These are phyloP conservation scores for Paramisgurnus dabryanus DNA, from an alignment of 2,113 vertebrate species.

Conservation along the genomic window DNA sequence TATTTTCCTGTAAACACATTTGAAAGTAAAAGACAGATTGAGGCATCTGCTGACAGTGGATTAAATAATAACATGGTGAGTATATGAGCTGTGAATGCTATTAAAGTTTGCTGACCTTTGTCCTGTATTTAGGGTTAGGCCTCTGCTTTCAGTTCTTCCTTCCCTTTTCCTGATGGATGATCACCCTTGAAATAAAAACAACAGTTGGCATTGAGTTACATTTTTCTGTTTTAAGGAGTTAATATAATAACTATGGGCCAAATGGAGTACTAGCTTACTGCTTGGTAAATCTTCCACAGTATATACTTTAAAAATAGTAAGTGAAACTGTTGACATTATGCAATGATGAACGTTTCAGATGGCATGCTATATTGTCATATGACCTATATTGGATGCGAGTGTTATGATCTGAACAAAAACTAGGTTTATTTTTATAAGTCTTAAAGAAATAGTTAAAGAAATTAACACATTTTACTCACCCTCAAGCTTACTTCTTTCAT, in stretches of 20 bases:
- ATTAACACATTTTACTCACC: no score
- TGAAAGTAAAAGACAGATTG: not conserved
- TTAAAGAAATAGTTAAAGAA: no score
- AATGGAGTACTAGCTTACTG: not conserved
- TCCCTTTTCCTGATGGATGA: not conserved
- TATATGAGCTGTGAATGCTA: not conserved
- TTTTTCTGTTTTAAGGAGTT: not conserved
- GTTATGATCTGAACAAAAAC: no score
- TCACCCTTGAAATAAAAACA: not conserved
- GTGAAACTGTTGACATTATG: not conserved
- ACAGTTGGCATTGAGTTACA: not conserved
- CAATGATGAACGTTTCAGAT: no score
- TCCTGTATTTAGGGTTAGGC: not conserved
- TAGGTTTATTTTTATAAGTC: no score
- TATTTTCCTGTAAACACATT: conserved; percentile 12
- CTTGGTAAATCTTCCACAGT: no score
- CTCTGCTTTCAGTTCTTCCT: not conserved
- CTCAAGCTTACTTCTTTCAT: no score
- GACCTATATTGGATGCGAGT: no score
- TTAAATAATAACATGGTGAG: not conserved
- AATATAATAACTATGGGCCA: not conserved
- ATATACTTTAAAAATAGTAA: not conserved
- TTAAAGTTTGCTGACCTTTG: conserved; percentile 33
- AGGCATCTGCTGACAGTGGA: not conserved
- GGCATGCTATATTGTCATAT: no score